Base-by-base conservation (phyloP, 2,797 vertebrate genomes). In the Anguilla megastoma region DNA sequence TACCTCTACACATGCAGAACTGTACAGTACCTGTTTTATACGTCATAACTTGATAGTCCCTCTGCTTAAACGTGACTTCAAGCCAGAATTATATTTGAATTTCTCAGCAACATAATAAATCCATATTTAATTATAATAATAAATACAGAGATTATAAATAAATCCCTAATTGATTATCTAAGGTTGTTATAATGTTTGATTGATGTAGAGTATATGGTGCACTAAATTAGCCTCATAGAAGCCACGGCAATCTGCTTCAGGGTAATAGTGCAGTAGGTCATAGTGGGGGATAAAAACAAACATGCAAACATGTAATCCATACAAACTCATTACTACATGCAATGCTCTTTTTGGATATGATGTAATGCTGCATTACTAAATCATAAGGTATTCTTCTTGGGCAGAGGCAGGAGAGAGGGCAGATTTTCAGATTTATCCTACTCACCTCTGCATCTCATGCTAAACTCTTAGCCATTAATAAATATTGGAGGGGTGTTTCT, bases 211-310 rank as follows among this genome's bases (percentile, higher is more conserved):
- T 2, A 24, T 66, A 85, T 30, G 12, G 83, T 74, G 69, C 36
- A 45, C 50, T 33, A n/a, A 76, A 85, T 85, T 76, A 86, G n/a
- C 69, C 82, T 89, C 71, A 86, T 2, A 85, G 83, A 69, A 82
- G 79, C 87, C 52, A 56, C 27, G 50, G 74, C 30, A 74, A 36
- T 80, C 84, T 60, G 63, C 76, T 89, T 87, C 91, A 90, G 92
- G 90, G 89, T 92, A 89, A 90, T 90, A 85, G 89, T 92, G 83
- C 94, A 94, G 93, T 91, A 90, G 94, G 93, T 94, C 92, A 94
- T 94, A 94, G 94, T 93, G 95, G 58, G 66, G 91, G 93, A 94
- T 93, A 93, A 92, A 85, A 89, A 90, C 82, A 56, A 88, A 18
- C 69, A 79, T 56, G 89, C 12, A 21, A 66, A 80, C 66, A 0